Percentiles rank a stretch among this genome's conserved stretches.
Evolutionary conservation across 2,113 vertebrate species (phyloP).

Genomic region (Gambusia affinis): DNA sequence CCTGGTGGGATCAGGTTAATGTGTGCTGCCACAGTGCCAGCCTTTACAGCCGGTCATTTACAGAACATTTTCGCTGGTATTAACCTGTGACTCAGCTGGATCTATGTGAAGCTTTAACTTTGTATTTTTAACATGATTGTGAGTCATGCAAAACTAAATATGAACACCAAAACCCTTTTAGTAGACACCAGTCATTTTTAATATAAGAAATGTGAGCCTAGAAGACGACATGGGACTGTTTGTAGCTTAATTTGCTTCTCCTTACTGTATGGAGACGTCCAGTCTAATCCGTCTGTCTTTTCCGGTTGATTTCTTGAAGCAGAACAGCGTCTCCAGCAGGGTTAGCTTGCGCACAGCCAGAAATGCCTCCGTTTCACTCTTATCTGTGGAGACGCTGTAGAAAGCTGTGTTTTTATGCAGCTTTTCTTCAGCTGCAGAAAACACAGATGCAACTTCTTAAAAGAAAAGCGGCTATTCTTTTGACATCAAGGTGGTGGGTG

Average conservation of each 20-base stretch:
- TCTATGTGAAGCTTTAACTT: background rate
- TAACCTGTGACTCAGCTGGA: background rate
- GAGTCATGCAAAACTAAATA: background rate
- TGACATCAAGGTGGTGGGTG: background rate
- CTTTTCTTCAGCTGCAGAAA: background rate
- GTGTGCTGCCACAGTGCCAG: background rate
- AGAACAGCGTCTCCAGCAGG: background rate
- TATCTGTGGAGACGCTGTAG: background rate
- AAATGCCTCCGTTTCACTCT: background rate
- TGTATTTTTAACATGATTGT: background rate
- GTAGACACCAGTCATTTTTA: background rate
- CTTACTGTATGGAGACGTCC: background rate
- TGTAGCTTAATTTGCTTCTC: background rate
- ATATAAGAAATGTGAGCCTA: background rate
- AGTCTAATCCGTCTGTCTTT: background rate
- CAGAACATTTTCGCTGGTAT: background rate
- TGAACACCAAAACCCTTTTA: background rate
- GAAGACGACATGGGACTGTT: background rate
- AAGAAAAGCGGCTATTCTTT: background rate
- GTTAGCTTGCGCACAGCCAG: background rate
- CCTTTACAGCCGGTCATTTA: background rate
- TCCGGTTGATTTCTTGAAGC: background rate
- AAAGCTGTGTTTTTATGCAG: too few relatives aligned
- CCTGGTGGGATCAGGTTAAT: background rate
- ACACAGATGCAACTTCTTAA: background rate